phyloP scores from a whole-genome alignment of 2,888 invertebrate species.

The Ashinkailepas kermadecensis region DNA sequence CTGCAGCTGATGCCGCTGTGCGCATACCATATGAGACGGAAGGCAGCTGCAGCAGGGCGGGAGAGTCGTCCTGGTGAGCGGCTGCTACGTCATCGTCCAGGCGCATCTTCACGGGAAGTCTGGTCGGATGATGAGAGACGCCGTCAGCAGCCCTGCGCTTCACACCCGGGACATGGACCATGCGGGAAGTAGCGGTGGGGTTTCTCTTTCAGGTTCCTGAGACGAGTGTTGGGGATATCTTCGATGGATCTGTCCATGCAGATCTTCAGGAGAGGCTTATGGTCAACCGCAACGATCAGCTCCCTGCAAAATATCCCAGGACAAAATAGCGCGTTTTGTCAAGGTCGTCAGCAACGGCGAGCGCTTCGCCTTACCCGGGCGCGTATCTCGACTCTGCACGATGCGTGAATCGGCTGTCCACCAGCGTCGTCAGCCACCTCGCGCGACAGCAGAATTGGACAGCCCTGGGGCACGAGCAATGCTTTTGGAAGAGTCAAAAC shows the following conservation, averaged over 20 bases:
- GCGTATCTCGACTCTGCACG: neutral
- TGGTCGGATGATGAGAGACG: neutral
- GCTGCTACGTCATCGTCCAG: neutral
- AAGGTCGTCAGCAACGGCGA: neutral
- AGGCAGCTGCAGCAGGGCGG: too few relatives aligned
- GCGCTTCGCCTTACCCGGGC: neutral
- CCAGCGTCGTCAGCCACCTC: neutral
- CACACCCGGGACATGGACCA: neutral
- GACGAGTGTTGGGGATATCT: neutral
- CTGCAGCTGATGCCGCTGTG: neutral
- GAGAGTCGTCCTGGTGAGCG: too few relatives aligned
- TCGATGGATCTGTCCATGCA: constrained; percentile 1
- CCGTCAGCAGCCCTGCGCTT: neutral
- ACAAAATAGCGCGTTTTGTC: neutral
- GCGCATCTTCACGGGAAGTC: neutral
- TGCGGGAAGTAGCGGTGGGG: constrained; percentile 1
- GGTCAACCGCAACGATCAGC: constrained; percentile 4
- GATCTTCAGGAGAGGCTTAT: neutral
- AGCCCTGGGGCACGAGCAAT: neutral
- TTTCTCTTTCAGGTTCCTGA: neutral
- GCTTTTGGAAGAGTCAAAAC: constrained; percentile 25
- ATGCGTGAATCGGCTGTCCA: constrained; percentile 4
- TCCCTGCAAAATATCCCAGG: neutral
- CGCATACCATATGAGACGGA: neutral
- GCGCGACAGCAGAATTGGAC: neutral